Conservation (phyloP, 2,797 vertebrate genomes). For the Bradypodion pumilum region DNA sequence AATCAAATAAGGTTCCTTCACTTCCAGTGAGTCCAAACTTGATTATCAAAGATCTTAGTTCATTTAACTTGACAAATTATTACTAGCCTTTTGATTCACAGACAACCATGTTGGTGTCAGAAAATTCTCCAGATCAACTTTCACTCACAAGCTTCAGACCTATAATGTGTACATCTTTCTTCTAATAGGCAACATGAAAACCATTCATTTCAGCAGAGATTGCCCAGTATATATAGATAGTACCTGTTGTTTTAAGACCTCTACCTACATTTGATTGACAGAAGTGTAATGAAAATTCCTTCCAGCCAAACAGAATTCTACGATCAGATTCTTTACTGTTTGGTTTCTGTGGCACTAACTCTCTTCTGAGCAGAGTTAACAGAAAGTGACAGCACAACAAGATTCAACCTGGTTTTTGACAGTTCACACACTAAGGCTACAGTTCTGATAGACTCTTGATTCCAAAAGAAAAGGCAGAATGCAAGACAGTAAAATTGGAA, state of each 20-base stretch:
- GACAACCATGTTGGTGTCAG: conserved; percentile 9
- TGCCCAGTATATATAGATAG: conserved; percentile 3
- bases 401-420: conserved; percentile 5
- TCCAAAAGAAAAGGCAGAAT: background rate
- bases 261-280: conserved; percentile 22
- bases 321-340: background rate
- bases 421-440: background rate
- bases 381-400: conserved; percentile 2
- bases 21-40: conserved; percentile 55
- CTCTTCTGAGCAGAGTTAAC: background rate
- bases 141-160: background rate
- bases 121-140: conserved; percentile 15
- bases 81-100: conserved; percentile 3
- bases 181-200: background rate
- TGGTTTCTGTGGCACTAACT: background rate
- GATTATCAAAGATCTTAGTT: conserved; percentile 52
- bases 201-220: background rate
- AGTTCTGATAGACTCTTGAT: background rate
- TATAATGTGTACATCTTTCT: conserved; percentile 13
- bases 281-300: conserved; percentile 21
- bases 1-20: conserved; percentile 54
- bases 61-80: conserved; percentile 52
- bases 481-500: background rate
- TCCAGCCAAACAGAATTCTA: conserved; percentile 26
- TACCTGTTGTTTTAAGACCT: conserved; percentile 5